Percentiles rank a stretch among this genome's conserved stretches.
These are phyloP conservation scores for Philereme vetulata DNA, from an alignment of 2,888 invertebrate species.

Conservation along the genomic window DNA sequence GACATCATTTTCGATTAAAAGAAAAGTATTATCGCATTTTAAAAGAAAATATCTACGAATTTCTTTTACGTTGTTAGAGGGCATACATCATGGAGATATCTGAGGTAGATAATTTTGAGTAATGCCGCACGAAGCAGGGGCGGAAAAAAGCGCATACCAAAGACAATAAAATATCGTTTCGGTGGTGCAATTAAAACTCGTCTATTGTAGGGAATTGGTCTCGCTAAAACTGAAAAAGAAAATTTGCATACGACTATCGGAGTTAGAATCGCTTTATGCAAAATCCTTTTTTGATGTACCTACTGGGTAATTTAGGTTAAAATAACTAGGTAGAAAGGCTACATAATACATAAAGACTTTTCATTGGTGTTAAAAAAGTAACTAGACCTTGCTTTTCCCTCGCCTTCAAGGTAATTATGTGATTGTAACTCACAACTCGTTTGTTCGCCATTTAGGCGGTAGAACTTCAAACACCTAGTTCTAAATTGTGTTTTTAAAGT, in stretches of 20 bases:
- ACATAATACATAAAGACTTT: conserved; percentile 17
- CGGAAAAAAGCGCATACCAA: conserved; percentile 64
- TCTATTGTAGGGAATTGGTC: conserved; percentile 41
- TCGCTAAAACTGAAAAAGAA: conserved; percentile 28
- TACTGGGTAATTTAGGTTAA: conserved; percentile 6
- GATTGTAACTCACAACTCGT: conserved; percentile 49
- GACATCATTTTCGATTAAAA: conserved; percentile 67
- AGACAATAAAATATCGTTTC: conserved; percentile 76
- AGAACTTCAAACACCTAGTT: not conserved
- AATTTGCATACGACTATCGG: conserved; percentile 25
- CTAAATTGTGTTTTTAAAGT: conserved; percentile 13
- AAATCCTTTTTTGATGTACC: conserved; percentile 16
- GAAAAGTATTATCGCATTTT: conserved; percentile 41
- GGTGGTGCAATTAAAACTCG: conserved; percentile 76
- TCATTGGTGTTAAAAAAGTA: conserved; percentile 20
- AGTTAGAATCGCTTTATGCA: conserved; percentile 28
- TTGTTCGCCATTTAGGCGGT: conserved; percentile 15
- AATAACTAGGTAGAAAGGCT: conserved; percentile 20
- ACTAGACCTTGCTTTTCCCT: conserved; percentile 51
- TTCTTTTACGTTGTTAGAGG: conserved; percentile 64
- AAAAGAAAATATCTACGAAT: conserved; percentile 48
- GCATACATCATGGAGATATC: conserved; percentile 78
- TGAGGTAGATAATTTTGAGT: conserved; percentile 80
- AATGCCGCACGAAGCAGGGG: conserved; percentile 62
- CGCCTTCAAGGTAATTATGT: conserved; percentile 76